Percentiles rank a stretch among this genome's conserved stretches.
phyloP scores from a whole-genome alignment of 2,113 vertebrate species.

The Haliaeetus leucogaster region DNA sequence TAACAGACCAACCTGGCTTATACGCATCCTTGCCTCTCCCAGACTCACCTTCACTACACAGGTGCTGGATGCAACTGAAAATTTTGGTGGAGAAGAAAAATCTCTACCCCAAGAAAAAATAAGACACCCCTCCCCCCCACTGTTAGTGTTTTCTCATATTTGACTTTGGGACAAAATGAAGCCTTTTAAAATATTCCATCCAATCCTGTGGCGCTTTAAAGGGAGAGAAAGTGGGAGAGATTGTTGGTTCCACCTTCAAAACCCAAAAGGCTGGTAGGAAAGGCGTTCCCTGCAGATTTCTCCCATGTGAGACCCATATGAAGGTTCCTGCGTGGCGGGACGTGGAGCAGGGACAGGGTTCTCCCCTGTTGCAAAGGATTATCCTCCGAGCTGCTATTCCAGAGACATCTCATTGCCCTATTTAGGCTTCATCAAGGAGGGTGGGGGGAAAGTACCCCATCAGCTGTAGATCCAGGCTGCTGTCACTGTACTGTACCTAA shows the following conservation, averaged over 20 bases:
- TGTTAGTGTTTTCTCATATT: neutral
- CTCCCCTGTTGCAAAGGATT: neutral
- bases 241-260: neutral
- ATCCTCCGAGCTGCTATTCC: neutral
- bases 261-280: neutral
- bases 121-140: neutral
- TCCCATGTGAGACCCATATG: neutral
- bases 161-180: neutral
- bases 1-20: neutral
- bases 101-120: neutral
- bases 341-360: neutral
- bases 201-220: neutral
- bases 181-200: neutral
- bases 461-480: neutral
- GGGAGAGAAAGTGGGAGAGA: neutral
- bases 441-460: neutral
- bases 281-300: neutral
- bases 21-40: neutral
- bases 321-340: neutral
- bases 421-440: neutral
- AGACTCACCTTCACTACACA: neutral
- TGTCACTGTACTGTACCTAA: neutral
- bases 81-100: neutral
- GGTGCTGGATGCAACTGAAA: neutral
- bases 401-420: neutral